Evolutionary conservation across 2,113 vertebrate species (phyloP), one percentile per base, ranked within the genome.

Genomic region (Oreocharis arfaki): DNA sequence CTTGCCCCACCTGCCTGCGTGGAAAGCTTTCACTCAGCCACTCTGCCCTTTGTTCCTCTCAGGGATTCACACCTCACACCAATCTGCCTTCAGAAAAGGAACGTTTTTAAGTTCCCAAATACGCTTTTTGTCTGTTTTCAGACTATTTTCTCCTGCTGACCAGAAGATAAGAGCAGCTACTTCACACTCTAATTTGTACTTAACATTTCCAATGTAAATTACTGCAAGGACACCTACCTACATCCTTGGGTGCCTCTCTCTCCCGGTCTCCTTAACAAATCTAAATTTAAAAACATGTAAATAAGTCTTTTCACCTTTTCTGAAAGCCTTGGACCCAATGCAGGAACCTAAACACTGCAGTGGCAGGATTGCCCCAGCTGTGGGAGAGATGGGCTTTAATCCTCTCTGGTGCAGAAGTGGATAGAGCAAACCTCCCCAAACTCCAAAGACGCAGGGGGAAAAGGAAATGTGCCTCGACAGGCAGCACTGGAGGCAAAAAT

Each of bases 371-470:
- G 37, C 6, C 30, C 17, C 55, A 30, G 21, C 46, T 47, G 24
- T 39, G 44, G 44, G 33, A 50, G 16, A 39, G 27, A 21, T 5
- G 26, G 30, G 9, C 6, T 82, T 46, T 32, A 46, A 91, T 56
- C 12, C 10, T 39, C 23, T n/a, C 35, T 42, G 33, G 44, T 16
- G 28, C 27, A 89, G 41, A 56, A 52, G 32, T 3, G 16, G 17
- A 5, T 2, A n/a, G 73, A 74, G 18, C 11, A 61, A 42, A 64
- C 3, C 22, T n/a, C 68, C 16, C 46, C 10, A 46, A 77, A 30
- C 11, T 21, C 35, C 12, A 7, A 6, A 2, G 32, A 35, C 0
- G 0, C 16, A 20, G 22, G 44, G 10, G 39, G 1, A 5, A 33
- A 47, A 53, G n/a, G 63, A 69, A 84, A 81, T 21, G 17, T 13